phyloP scores from a whole-genome alignment of 2,888 invertebrate genomes.

The Gonocerus acuteangulatus region DNA sequence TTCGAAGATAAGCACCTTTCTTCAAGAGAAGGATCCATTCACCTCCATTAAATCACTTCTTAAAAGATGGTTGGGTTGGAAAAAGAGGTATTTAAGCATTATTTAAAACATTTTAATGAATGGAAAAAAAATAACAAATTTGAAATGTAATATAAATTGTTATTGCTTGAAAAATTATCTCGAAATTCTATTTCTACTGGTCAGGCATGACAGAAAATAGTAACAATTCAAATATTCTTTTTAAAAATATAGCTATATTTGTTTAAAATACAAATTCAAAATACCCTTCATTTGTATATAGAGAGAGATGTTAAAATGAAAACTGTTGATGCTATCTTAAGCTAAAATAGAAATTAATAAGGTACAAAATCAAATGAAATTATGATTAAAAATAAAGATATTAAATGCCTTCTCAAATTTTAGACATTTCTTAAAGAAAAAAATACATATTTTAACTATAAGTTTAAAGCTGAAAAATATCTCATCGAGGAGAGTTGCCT shows the following conservation, averaged over 20 bases:
- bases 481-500: too few relatives aligned
- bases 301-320: conserved; percentile 2
- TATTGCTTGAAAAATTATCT: neutral
- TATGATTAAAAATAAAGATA: neutral
- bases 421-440: neutral
- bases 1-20: too few relatives aligned
- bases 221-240: neutral
- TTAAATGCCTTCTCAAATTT: neutral
- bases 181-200: neutral
- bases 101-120: conserved; percentile 14
- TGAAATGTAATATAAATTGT: neutral
- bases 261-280: conserved; percentile 12
- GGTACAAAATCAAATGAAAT: neutral
- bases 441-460: neutral
- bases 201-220: conserved; percentile 11
- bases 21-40: too few relatives aligned
- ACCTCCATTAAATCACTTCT: too few relatives aligned
- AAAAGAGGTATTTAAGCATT: too few relatives aligned
- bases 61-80: too few relatives aligned
- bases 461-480: neutral
- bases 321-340: conserved; percentile 8
- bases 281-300: neutral
- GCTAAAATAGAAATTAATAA: neutral
- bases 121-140: conserved; percentile 8
- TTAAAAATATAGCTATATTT: conserved; percentile 13